A percentile compares a stretch with the other conserved stretches of the same genome.
phyloP scores from a whole-genome alignment of 2,888 invertebrate species.

The Lumbricus terrestris region DNA sequence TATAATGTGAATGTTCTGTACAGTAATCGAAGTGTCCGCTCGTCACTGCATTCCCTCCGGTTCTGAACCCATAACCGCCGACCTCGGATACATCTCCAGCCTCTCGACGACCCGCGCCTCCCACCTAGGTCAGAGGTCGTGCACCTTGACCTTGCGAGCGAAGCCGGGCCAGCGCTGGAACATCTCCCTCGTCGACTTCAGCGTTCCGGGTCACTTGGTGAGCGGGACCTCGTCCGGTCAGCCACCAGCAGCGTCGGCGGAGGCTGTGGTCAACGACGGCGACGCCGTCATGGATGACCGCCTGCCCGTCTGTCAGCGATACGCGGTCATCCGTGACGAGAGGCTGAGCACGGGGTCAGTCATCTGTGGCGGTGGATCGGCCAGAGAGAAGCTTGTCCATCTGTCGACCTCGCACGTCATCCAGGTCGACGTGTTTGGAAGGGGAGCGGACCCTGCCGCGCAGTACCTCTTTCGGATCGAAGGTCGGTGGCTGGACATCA shows the following conservation, averaged over 20 bases:
- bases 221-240: too few species aligned
- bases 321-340: conserved; percentile 15
- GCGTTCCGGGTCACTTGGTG: background rate
- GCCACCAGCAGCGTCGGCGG: background rate
- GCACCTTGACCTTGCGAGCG: background rate
- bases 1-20: too few species aligned
- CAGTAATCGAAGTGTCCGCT: background rate
- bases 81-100: background rate
- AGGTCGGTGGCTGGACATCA: background rate
- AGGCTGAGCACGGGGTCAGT: background rate
- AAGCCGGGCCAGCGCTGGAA: conserved; percentile 16
- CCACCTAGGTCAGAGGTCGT: background rate
- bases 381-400: background rate
- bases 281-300: background rate
- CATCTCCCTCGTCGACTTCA: conserved; percentile 6
- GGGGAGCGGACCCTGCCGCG: background rate
- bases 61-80: background rate
- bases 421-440: background rate
- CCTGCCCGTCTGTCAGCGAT: background rate
- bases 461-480: conserved; percentile 4
- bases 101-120: background rate
- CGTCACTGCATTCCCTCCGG: background rate
- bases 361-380: background rate
- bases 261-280: background rate
- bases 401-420: background rate